phyloP scores from a whole-genome alignment of 1,140 invertebrate species.

The Acromyrmex charruanus region DNA sequence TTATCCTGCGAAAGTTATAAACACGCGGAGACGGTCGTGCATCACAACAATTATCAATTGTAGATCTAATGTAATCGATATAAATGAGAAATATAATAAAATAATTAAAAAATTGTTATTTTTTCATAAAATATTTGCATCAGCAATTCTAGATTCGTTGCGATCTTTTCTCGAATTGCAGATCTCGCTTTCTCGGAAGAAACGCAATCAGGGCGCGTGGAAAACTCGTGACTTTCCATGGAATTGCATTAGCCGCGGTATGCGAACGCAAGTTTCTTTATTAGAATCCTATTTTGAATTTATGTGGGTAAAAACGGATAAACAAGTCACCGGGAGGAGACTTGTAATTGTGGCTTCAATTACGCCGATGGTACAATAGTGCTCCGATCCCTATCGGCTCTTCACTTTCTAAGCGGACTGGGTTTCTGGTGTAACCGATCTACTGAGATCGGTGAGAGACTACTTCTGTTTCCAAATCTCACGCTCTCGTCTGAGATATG shows the following conservation, averaged over 20 bases:
- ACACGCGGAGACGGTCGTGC: slow-evolving; percentile 16
- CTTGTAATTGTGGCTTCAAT: slow-evolving; percentile 69
- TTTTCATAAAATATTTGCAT: background rate
- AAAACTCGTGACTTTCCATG: slow-evolving; percentile 63
- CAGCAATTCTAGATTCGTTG: background rate
- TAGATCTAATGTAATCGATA: too few relatives aligned
- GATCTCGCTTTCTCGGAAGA: slow-evolving; percentile 49
- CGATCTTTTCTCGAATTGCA: background rate
- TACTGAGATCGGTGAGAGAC: slow-evolving; percentile 52
- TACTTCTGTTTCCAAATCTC: slow-evolving; percentile 62
- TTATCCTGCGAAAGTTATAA: slow-evolving; percentile 52
- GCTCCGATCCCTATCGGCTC: slow-evolving; percentile 67
- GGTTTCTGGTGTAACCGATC: slow-evolving; percentile 67
- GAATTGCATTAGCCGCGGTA: slow-evolving; percentile 61
- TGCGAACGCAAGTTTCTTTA: slow-evolving; percentile 56
- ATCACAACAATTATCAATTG: slow-evolving; percentile 25
- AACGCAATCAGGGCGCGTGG: slow-evolving; percentile 52
- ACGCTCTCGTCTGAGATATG: slow-evolving; percentile 67
- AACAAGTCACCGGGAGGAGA: slow-evolving; percentile 36
- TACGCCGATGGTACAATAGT: slow-evolving; percentile 59
- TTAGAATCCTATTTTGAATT: slow-evolving; percentile 66
- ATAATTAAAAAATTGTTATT: background rate
- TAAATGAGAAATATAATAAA: background rate
- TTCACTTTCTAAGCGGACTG: slow-evolving; percentile 65
- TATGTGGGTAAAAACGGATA: slow-evolving; percentile 64